Conservation (phyloP, 2,113 vertebrate species). For the Tursiops truncatus region DNA sequence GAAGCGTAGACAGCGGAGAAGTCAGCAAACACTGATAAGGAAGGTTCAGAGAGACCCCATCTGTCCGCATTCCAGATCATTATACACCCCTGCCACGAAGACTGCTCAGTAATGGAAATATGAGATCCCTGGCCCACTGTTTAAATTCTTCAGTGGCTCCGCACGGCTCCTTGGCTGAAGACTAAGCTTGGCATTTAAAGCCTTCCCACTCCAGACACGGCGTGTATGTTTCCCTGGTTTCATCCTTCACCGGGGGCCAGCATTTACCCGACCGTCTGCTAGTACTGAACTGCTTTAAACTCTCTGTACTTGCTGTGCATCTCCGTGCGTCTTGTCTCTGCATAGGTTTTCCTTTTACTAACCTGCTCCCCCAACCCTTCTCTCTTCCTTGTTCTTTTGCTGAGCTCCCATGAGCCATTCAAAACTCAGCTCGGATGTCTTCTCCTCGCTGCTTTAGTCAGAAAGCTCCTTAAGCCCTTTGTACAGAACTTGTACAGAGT, state of each 20-base stretch:
- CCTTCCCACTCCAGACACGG: neutral
- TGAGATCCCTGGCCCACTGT: neutral
- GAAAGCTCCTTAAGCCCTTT: neutral
- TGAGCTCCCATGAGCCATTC: neutral
- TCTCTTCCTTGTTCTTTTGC: neutral
- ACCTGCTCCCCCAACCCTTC: neutral
- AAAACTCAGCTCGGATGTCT: neutral
- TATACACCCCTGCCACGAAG: too few relatives aligned
- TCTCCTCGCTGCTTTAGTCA: neutral
- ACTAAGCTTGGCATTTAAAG: neutral
- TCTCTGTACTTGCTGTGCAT: neutral
- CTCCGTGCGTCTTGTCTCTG: neutral
- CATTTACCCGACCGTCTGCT: neutral
- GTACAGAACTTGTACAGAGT: neutral
- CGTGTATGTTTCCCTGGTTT: neutral
- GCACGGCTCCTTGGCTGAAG: neutral
- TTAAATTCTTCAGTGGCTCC: neutral
- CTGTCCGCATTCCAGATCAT: neutral
- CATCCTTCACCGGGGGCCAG: neutral
- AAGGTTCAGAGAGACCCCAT: neutral
- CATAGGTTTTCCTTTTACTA: neutral
- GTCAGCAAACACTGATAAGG: neutral
- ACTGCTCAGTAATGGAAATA: neutral
- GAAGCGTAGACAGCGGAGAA: accelerated
- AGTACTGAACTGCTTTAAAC: neutral